A percentile compares a stretch with the other conserved stretches of the same genome.
Evolutionary conservation across 2,888 invertebrate genomes (phyloP).

Genomic region (Lycophotia porphyrea): DNA sequence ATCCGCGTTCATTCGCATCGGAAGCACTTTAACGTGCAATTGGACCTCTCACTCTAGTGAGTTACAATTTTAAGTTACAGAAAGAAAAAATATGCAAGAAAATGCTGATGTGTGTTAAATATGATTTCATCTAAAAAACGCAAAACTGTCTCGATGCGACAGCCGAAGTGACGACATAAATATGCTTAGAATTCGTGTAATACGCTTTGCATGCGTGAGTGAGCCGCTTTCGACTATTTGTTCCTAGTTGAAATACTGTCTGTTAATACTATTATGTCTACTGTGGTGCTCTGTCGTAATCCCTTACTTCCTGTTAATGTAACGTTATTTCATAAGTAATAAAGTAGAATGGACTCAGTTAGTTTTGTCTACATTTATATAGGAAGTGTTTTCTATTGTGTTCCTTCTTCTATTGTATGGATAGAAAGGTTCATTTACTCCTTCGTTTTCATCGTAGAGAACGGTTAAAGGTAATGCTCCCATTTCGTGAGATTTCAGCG

Average conservation of each 20-base stretch:
- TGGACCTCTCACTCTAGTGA: too few species aligned
- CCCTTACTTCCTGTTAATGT: conserved; percentile 53
- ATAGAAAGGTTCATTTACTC: conserved; percentile 5
- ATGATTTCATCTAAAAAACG: background rate
- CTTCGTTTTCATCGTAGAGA: conserved; percentile 9
- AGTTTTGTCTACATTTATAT: conserved; percentile 18
- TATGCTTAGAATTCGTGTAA: background rate
- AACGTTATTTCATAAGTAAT: conserved; percentile 42
- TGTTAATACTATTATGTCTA: background rate
- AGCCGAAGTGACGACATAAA: background rate
- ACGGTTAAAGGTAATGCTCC: background rate
- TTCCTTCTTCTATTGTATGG: background rate
- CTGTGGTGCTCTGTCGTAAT: conserved; percentile 51
- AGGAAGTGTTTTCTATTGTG: conserved; percentile 23
- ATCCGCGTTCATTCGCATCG: too few species aligned
- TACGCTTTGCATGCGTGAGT: background rate
- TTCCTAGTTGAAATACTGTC: background rate
- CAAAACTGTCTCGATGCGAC: background rate
- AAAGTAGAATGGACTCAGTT: conserved; percentile 19
- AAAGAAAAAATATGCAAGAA: too few species aligned
- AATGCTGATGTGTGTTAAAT: too few species aligned
- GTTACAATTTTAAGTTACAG: too few species aligned
- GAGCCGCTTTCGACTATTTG: too few species aligned
- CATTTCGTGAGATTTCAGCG: conserved; percentile 5
- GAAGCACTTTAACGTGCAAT: too few species aligned